Evolutionary conservation across 2,113 vertebrate genomes (phyloP).

Genomic region (Ammodytes dubius): DNA sequence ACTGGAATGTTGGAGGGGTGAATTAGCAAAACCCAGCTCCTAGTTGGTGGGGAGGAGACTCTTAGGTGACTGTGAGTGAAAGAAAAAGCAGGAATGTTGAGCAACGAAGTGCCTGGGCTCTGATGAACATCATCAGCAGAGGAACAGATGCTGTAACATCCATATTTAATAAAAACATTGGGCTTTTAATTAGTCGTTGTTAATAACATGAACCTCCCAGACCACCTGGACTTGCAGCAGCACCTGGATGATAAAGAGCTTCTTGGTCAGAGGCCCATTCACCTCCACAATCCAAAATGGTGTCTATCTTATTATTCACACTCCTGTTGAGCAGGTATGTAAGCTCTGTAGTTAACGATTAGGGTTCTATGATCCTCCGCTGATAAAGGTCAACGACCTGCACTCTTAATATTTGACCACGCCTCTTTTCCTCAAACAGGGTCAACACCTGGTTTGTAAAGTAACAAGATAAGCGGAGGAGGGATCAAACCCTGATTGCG

Average conservation of each 20-base stretch:
- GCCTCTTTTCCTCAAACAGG: conserved; percentile 28
- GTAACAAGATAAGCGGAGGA: conserved; percentile 52
- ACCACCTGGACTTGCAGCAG: not conserved
- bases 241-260: conserved; percentile 4
- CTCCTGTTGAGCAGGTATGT: conserved; percentile 49
- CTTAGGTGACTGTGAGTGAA: conserved; percentile 29
- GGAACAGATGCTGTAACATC: not conserved
- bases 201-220: too few species aligned
- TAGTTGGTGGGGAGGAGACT: conserved; percentile 34
- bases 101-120: not conserved
- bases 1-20: conserved; percentile 69
- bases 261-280: conserved; percentile 5
- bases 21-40: conserved; percentile 64
- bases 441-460: conserved; percentile 46
- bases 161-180: too few species aligned
- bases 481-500: conserved; percentile 40
- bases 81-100: conserved; percentile 44
- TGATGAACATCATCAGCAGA: not conserved
- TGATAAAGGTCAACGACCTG: conserved; percentile 66
- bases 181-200: too few species aligned
- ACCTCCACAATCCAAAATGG: not conserved
- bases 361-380: conserved; percentile 59
- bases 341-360: conserved; percentile 64
- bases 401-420: conserved; percentile 53
- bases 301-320: conserved; percentile 22